Evolutionary conservation across 53 echinoderm and acorn worm genomes (phyloP).

Genomic region (Arbacia lixula): DNA sequence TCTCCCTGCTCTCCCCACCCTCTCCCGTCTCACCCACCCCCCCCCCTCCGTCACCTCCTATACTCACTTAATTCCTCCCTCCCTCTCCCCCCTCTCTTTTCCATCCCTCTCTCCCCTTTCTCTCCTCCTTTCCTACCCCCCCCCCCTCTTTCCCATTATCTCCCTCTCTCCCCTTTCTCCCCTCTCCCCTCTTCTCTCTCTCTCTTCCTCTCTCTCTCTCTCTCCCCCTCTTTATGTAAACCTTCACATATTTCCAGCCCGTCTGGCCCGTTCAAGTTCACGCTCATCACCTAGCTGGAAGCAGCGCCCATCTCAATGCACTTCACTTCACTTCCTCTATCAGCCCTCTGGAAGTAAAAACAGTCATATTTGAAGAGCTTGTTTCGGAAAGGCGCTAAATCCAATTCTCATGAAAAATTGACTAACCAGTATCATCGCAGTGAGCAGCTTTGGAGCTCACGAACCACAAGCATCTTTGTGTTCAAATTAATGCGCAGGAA

Average conservation of each 20-base stretch:
- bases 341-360: slow-evolving; percentile 1
- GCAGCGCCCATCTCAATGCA: background rate
- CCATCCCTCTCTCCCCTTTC: background rate
- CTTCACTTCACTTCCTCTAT: slow-evolving; percentile 16
- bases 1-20: no score
- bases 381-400: no score
- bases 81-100: background rate
- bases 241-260: background rate
- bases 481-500: no score
- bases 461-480: no score
- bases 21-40: no score
- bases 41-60: no score
- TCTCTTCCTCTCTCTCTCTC: background rate
- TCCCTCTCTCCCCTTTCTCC: background rate
- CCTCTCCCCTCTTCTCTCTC: background rate
- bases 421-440: no score
- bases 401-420: no score
- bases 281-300: background rate
- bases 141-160: background rate
- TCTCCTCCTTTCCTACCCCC: background rate
- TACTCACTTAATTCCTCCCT: no score
- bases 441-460: no score
- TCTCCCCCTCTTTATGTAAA: background rate
- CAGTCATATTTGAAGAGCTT: no score
- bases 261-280: background rate